phyloP scores from a whole-genome alignment of 2,797 vertebrate genomes.

The Natrix natrix region DNA sequence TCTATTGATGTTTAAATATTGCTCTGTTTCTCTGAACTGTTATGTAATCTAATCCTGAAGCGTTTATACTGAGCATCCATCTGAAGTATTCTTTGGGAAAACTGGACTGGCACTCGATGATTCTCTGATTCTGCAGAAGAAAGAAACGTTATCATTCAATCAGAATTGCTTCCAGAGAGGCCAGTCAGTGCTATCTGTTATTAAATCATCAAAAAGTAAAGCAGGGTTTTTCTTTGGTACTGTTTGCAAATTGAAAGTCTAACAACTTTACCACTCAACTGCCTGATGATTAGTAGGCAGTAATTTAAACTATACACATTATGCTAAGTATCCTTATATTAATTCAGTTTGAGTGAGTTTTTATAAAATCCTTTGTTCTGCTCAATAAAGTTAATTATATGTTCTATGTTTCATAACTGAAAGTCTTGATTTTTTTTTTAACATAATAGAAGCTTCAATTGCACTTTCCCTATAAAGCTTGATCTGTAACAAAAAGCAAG shows the following conservation, averaged over 20 bases:
- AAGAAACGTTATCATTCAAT: neutral
- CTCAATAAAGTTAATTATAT: conserved; percentile 67
- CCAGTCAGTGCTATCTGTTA: conserved; percentile 6
- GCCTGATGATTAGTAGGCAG: conserved; percentile 65
- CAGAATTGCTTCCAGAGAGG: neutral
- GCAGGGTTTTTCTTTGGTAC: conserved; percentile 48
- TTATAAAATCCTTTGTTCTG: conserved; percentile 68
- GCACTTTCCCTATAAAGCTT: conserved; percentile 60
- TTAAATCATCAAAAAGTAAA: conserved; percentile 56
- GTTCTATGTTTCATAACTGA: conserved; percentile 65
- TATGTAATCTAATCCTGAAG: neutral
- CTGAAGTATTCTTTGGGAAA: neutral
- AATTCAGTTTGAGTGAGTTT: conserved; percentile 69
- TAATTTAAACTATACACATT: conserved; percentile 63
- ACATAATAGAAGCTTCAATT: conserved; percentile 60
- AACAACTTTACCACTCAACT: conserved; percentile 68
- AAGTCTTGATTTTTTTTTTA: conserved; percentile 60
- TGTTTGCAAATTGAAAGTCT: conserved; percentile 65
- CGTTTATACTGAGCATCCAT: neutral
- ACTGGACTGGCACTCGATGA: neutral
- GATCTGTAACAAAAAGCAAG: conserved; percentile 52
- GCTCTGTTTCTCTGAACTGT: neutral
- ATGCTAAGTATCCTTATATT: conserved; percentile 66
- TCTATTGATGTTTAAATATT: neutral
- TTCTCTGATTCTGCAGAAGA: neutral